Evolutionary conservation across 2,888 invertebrate genomes (phyloP), one percentile per base, ranked within the genome.

Genomic region (Achlya flavicornis): DNA sequence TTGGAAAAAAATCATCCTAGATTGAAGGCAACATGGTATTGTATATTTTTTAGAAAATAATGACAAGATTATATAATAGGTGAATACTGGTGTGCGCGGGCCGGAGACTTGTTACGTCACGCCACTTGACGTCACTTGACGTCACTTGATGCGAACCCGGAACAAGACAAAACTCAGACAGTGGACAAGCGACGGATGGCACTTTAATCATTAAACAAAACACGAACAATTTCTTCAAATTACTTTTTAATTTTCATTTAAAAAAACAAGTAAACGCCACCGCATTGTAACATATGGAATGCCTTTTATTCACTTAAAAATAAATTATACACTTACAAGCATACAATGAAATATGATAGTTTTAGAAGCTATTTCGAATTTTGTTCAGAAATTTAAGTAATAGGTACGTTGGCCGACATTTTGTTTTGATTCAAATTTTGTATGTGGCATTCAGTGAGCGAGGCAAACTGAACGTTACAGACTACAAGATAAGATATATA

Each of bases 1-100:
- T 93, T 92, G 90, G 87, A 92, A 94, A 93, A 86, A 84, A 82
- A 83, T 91, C 90, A 90, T 92, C 88, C 90, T 92, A 92, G 86
- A 91, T 89, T 90, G 92, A 93, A 94, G 94, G 94, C 94, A 94
- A 94, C 93, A 87, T 90, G 93, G 94, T 94, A 92, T 91, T 90
- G 89, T 91, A 89, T 89, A 89, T 84, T 38, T 87, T 89, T 88
- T 85, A 86, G 87, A 86, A 86, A 85, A 84, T 81, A 86, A 88
- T 86, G 87, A 87, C 86, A 85, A 83, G 84, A 86, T 68, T 71
- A 73, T 71, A 73, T 65, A 73, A 78, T 70, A 71, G 73, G 69
- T 71, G 72, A 74, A 70, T 53, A 53, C 53, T 63, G 63, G 66
- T 67, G 68, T 63, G 71, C 63, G 66, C 19, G 53, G 53, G 19